These are phyloP conservation scores for Liodrosophila aerea DNA, from an alignment of 2,888 invertebrate species.

Conservation along the genomic window DNA sequence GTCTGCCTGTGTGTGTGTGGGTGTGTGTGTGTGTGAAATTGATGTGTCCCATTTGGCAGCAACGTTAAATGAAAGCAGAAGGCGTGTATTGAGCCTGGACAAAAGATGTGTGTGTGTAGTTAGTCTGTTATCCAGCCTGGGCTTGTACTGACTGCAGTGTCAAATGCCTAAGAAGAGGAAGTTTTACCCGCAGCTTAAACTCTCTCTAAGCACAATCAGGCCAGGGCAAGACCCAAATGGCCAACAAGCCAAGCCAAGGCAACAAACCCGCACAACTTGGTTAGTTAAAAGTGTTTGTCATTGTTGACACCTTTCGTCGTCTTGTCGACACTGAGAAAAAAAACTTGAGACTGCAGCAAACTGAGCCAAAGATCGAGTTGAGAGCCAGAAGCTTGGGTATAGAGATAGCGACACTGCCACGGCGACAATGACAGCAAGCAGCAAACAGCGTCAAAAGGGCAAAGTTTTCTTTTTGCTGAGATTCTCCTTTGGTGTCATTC, in stretches of 20 bases:
- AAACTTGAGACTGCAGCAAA: conserved; percentile 50
- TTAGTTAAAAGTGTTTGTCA: conserved; percentile 78
- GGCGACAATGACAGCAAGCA: conserved; percentile 53
- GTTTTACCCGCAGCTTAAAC: conserved; percentile 37
- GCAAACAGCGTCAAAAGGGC: conserved; percentile 51
- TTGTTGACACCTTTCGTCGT: conserved; percentile 77
- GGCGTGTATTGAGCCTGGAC: conserved; percentile 16
- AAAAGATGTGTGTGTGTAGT: conserved; percentile 20
- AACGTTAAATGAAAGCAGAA: conserved; percentile 29
- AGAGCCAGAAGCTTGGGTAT: background rate
- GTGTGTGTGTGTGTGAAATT: no score
- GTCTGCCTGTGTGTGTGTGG: no score
- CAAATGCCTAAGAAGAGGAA: conserved; percentile 52
- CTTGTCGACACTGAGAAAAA: conserved; percentile 32
- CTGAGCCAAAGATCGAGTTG: no score
- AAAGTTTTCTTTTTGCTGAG: conserved; percentile 58
- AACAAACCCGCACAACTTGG: conserved; percentile 62
- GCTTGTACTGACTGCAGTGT: conserved; percentile 21
- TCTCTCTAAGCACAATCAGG: no score
- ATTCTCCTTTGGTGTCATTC: conserved; percentile 34
- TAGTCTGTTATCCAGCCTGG: background rate
- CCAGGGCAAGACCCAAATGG: no score
- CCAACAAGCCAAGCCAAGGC: conserved; percentile 41
- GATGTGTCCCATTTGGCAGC: conserved; percentile 57
- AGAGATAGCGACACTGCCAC: conserved; percentile 5